Evolutionary conservation across 2,113 vertebrate species (phyloP), one percentile per base, ranked within the genome.

Genomic region (Oreochromis tanganicae): DNA sequence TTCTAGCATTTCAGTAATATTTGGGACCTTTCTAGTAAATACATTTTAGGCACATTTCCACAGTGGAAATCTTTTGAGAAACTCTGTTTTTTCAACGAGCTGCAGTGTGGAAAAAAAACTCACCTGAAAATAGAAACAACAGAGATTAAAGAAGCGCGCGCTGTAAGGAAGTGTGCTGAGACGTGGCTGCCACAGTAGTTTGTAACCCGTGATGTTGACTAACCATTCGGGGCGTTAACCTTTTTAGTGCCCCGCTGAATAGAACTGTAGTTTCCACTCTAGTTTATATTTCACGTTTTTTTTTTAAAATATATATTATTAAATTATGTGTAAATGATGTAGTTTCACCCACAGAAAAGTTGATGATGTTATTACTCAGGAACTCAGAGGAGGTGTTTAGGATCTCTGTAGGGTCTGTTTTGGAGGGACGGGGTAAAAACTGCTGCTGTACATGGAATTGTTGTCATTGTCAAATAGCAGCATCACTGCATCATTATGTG

Each of bases 201-300:
- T n/a, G 9, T 66, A 12, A 12, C 34, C 17, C 19, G n/a, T 21
- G 34, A 66, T 36, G 5, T 34, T 63, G 5, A 19, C 59, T 63
- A 19, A 34, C 9, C 32, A 11, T 7, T 19, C 4, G 0, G 19
- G 6, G 34, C 1, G 1, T 38, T n/a, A 38, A 34, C 16, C 10
- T 38, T 63, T 63, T n/a, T 38, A 66, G 16, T 19, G 1, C 0
- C 5, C 32, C 7, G 8, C 14, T 59, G 27, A 14, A 59, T 32
- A 17, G 2, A n/a, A 29, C 5, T 59, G 7, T 16, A 32, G 27
- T 56, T 24, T 55, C 10, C 24, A 24, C 54, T 55, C n/a, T 55
- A 12, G n/a, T 55, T 55, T 55, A 7, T 55, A 24, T 12, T 54
- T 54, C 19, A 21, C 32, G 7, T 4, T 13, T 12, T 48, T 52